Base-by-base conservation (phyloP, 2,797 vertebrate species). In the Danionella dracula region DNA sequence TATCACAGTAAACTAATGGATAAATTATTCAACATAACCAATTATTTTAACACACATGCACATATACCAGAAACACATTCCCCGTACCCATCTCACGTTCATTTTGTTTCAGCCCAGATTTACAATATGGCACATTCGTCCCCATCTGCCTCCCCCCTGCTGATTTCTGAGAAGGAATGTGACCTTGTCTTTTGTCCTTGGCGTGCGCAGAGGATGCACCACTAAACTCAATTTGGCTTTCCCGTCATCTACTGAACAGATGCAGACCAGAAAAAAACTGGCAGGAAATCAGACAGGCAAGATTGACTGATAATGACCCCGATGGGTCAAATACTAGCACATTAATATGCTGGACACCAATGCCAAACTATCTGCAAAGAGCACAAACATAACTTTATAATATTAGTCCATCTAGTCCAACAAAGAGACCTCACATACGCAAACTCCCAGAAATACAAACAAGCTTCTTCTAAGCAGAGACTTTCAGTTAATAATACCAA, bases 181-280 rank as follows among this genome's bases (percentile, higher is more conserved):
- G 56, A 63, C 69, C 75, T 70, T 74, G 57, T 15, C 13, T 23
- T 51, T 16, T 20, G 38, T 48, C 60, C 68, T 74, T 62, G 46
- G 11, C 29, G 51, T 62, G 60, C 41, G 8, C 16, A 37, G 20
- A 45, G 66, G 15, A 61, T 49, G 53, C 46, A 32, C 53, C 53
- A 15, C 32, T 12, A 31, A 63, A 9, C 27, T 16, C 7, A 50
- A 38, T 62, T 54, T 31, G 62, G 17, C 62, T 46, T 76, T 55
- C 35, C 23, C 40, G 41, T 37, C 66, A 58, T 62, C 23, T 42
- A 34, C 9, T 5, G 13, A 70, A 41, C 29, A 11, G 27, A 69
- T 45, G 45, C 46, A 65, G 46, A 61, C 23, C 48, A 72, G n/a
- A n/a, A 70, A 19, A 64, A 59, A 62, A 35, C 12, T 42, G 37